Base-by-base conservation (phyloP, 1,140 invertebrate genomes). In the Elymnias hypermnestra region DNA sequence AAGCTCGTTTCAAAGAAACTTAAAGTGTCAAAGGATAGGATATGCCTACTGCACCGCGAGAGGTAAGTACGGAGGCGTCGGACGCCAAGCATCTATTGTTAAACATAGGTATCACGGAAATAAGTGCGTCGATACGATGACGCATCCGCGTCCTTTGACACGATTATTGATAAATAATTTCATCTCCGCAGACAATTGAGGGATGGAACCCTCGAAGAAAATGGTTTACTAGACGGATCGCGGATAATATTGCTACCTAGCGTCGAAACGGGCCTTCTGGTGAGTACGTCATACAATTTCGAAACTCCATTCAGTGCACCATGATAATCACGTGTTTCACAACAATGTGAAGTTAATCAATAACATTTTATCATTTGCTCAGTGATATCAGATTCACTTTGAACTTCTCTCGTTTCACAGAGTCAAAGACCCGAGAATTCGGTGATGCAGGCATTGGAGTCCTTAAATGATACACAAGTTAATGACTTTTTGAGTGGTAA, bases 401-500 rank as follows among this genome's bases (percentile, higher is more conserved):
- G n/a, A 51, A 12, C 31, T 57, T 40, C 19, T 19, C 42, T 57
- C 57, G 25, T 79, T 45, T 93, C 92, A 17, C 89, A 97, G 95
- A 93, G 93, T 50, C 95, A 96, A 79, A 90, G 93, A 74, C 94
- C 95, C 19, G 95, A 98, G 83, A 95, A 96, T 70, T 95, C 94
- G 59, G 96, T 98, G 40, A 95, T 97, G 92, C 95, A 97, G 87
- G 96, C 96, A 17, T 87, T 98, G 71, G 95, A 97, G 89, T 96
- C 94, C 65, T 88, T 98, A 13, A 97, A 96, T 84, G 95, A 97
- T 73, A 94, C 93, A 42, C 94, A 96, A 89, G 96, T 98, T 45
- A 97, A 96, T 87, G 96, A 97, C 82, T 98, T 98, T 75, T 88
- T 98, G 6, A 95, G 94, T 70, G 95, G 96, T 25, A 95, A 96